Percentiles rank a stretch among this genome's conserved stretches.
These are phyloP conservation scores for Myotis pilosus DNA, from an alignment of 2,797 vertebrate species.

Conservation along the genomic window DNA sequence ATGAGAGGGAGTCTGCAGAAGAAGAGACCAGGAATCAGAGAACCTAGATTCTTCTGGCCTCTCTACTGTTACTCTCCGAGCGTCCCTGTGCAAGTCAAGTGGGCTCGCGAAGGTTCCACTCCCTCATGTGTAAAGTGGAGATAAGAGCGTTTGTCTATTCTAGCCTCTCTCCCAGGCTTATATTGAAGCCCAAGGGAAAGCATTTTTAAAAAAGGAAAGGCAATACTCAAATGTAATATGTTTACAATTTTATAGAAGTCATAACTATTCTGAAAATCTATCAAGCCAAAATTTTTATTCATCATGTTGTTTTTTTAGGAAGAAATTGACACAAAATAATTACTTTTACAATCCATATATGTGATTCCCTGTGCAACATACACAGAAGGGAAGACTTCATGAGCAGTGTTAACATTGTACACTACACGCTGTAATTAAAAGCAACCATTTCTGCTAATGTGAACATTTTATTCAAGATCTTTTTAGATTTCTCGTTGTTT, in stretches of 20 bases:
- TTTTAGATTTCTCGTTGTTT: constrained; percentile 5
- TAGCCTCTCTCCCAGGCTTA: not conserved
- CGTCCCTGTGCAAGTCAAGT: not conserved
- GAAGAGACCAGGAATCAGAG: not conserved
- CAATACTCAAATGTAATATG: not conserved
- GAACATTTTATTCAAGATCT: not conserved
- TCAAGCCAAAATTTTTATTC: not conserved
- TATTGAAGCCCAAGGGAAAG: not conserved
- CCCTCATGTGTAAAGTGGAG: not conserved
- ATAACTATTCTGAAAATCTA: not conserved
- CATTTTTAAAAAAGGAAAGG: not conserved
- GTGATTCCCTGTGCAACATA: not conserved
- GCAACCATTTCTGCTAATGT: not conserved
- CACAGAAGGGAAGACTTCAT: not conserved
- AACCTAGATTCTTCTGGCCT: not conserved
- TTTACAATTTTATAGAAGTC: not conserved
- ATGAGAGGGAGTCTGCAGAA: not conserved
- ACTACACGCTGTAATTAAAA: not conserved
- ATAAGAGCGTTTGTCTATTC: not conserved
- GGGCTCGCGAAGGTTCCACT: not conserved
- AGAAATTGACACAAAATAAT: not conserved
- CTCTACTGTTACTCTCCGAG: not conserved
- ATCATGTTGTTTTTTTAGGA: not conserved
- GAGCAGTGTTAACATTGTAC: not conserved
- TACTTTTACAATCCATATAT: not conserved